Conservation (phyloP, 2,113 vertebrate species). For the Plectropomus leopardus region DNA sequence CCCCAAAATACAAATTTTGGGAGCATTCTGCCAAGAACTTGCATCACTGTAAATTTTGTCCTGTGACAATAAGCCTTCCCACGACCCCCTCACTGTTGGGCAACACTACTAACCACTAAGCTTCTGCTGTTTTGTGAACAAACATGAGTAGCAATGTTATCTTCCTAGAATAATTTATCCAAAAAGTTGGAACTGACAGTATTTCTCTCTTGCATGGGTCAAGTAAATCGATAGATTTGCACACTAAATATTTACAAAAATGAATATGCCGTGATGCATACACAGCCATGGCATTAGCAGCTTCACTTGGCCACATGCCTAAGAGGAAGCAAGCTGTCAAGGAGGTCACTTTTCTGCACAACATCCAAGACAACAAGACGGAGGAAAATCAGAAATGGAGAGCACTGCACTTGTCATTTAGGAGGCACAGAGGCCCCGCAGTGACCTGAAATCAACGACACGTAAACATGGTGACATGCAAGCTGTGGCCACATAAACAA, state of each 20-base stretch:
- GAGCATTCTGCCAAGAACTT: neutral
- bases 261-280: neutral
- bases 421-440: neutral
- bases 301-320: constrained; percentile 19
- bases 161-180: too few relatives aligned
- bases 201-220: neutral
- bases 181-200: too few relatives aligned
- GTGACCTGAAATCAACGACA: constrained; percentile 13
- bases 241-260: too few relatives aligned
- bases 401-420: constrained; percentile 15
- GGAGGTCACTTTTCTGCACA: constrained; percentile 20
- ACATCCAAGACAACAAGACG: neutral
- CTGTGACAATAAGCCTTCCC: neutral
- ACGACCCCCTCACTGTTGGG: too few relatives aligned
- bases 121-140: too few relatives aligned
- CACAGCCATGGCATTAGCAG: neutral
- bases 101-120: too few relatives aligned
- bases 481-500: constrained; percentile 4
- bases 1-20: neutral
- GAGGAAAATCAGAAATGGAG: neutral
- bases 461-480: constrained; percentile 4
- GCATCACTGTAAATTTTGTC: neutral
- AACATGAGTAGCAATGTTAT: too few relatives aligned
- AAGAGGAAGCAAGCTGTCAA: neutral
- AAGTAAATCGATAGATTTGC: neutral